Evolutionary conservation across 2,888 invertebrate species (phyloP).

Genomic region (Sialis lutaria): DNA sequence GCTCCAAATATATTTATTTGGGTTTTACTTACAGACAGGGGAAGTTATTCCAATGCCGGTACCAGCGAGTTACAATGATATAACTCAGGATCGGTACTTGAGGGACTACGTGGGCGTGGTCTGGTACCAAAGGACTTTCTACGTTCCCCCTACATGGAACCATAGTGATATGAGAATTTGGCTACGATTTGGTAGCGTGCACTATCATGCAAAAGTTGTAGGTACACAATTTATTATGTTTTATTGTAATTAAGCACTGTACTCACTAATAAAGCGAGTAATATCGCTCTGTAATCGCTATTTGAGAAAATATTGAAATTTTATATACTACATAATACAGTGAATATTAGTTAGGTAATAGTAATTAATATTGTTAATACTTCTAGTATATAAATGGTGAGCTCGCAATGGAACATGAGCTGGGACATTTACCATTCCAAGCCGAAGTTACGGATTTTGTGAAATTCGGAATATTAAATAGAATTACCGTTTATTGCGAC

Average conservation of each 20-base stretch:
- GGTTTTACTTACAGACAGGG: too few relatives aligned
- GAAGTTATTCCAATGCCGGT: slow-evolving; percentile 82
- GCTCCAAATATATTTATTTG: too few relatives aligned
- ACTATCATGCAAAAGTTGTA: slow-evolving; percentile 82
- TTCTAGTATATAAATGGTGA: slow-evolving; percentile 81
- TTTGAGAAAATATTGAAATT: too few relatives aligned
- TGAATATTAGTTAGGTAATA: too few relatives aligned
- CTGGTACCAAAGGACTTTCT: slow-evolving; percentile 89
- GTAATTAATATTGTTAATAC: background rate
- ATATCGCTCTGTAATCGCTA: too few relatives aligned
- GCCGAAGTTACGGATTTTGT: slow-evolving; percentile 58
- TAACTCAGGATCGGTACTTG: slow-evolving; percentile 59
- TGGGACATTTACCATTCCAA: slow-evolving; percentile 93
- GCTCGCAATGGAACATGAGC: slow-evolving; percentile 65
- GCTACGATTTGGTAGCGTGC: slow-evolving; percentile 81
- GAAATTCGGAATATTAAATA: slow-evolving; percentile 50
- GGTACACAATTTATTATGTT: slow-evolving; percentile 18
- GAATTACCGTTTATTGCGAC: slow-evolving; percentile 83
- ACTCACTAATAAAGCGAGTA: too few relatives aligned
- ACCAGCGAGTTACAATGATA: slow-evolving; percentile 89
- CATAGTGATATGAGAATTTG: slow-evolving; percentile 48
- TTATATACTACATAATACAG: too few relatives aligned
- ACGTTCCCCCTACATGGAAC: slow-evolving; percentile 61
- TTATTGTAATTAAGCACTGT: too few relatives aligned
- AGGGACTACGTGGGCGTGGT: slow-evolving; percentile 90